Percentiles rank a stretch among this genome's conserved stretches.
Conservation (phyloP, 2,888 invertebrate genomes). For the Mimachlamys varia region DNA sequence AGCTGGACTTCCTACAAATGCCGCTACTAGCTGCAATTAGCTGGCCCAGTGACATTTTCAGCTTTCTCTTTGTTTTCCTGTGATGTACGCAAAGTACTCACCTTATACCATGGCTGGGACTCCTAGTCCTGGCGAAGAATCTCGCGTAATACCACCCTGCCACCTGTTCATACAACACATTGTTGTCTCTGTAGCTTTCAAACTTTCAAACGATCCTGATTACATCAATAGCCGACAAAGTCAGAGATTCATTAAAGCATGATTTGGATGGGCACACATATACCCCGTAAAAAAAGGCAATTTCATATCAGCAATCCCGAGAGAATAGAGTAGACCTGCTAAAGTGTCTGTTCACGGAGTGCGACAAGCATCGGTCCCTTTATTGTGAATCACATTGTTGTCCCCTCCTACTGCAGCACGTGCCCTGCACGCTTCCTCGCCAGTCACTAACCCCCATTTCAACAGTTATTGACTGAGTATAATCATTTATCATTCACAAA, state of each 20-base stretch:
- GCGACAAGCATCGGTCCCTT: not conserved
- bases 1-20: not conserved
- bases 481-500: conserved; percentile 17
- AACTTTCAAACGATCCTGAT: conserved; percentile 22
- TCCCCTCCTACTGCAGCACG: not conserved
- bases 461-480: not conserved
- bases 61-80: not conserved
- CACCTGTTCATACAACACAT: conserved; percentile 28
- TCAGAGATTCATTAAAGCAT: conserved; percentile 23
- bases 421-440: not conserved
- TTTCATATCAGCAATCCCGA: not conserved
- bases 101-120: not conserved
- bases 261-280: conserved; percentile 18
- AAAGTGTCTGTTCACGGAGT: not conserved
- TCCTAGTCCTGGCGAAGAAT: not conserved
- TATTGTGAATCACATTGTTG: not conserved
- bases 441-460: conserved; percentile 6
- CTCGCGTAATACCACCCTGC: not conserved
- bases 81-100: not conserved
- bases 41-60: not conserved
- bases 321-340: not conserved
- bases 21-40: not conserved
- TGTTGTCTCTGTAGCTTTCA: conserved; percentile 23
- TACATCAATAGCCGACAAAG: conserved; percentile 14
- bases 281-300: conserved; percentile 7